phyloP scores from a whole-genome alignment of 64 coral and sea anemone genomes.

The Stylophora pistillata region DNA sequence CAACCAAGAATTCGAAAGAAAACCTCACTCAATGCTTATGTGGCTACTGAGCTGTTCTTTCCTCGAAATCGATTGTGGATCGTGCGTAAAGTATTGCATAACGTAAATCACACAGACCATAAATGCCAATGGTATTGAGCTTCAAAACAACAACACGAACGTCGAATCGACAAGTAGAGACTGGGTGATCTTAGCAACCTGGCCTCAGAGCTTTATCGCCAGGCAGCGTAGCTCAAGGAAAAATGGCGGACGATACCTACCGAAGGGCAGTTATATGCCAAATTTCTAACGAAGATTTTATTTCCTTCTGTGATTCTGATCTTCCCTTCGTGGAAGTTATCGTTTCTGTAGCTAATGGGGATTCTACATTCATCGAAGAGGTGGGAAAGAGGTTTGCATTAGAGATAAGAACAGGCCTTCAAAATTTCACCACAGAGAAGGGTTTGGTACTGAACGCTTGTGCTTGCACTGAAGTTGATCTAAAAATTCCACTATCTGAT shows the following conservation, averaged over 20 bases:
- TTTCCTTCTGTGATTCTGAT: background rate
- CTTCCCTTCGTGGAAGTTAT: background rate
- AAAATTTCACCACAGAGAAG: background rate
- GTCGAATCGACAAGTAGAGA: background rate
- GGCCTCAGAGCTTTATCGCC: constrained; percentile 7
- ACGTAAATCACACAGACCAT: too few species aligned
- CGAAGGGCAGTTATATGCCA: background rate
- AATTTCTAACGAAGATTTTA: constrained; percentile 12
- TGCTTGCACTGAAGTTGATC: constrained; percentile 7
- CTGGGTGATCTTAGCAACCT: background rate
- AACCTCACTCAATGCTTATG: too few species aligned
- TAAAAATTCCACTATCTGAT: background rate
- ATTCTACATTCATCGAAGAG: background rate
- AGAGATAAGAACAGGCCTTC: background rate
- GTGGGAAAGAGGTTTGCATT: background rate
- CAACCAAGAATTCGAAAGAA: too few species aligned
- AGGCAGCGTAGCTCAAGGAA: background rate
- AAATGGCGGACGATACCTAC: constrained; percentile 22
- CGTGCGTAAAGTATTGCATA: too few species aligned
- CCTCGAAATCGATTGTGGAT: too few species aligned
- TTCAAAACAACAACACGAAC: too few species aligned
- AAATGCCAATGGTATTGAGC: too few species aligned
- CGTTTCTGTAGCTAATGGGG: background rate
- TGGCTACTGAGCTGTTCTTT: too few species aligned
- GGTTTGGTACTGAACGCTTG: background rate